Evolutionary conservation across 1,140 invertebrate species (phyloP), one percentile per base, ranked within the genome.

Genomic region (Lerema accius): DNA sequence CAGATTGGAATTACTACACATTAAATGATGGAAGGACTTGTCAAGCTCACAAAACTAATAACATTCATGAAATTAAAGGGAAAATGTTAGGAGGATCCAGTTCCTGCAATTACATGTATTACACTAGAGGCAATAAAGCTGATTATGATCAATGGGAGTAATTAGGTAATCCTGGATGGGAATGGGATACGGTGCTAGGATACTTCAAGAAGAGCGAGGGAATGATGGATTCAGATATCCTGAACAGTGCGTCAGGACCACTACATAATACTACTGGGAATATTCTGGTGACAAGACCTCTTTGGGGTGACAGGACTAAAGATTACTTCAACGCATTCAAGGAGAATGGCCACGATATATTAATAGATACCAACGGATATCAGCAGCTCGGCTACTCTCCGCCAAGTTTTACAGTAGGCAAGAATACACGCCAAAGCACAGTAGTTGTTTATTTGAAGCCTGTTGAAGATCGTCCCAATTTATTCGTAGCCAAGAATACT

Each of bases 41-140:
- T 66, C 87, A 94, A 19, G 93, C 92, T 0, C 75, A 94, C 68
- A 91, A 86, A 13, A 89, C 91, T 1, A 92, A 92, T 0, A 92
- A 92, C 0, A 95, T 95, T 94, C 73, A 78, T 37, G 39, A 74
- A 17, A 69, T 46, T 13, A 69, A 94, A 40, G 96, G 96, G 0
- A 96, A 96, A 71, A 94, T 96, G 0, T 78, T 97, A 0, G 98
- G 97, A 4, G 98, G 98, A 0, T 97, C 96, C 0, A 96, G 95
- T 28, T 95, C 96, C 0, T 86, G 98, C 0, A 99, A 99, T 78
- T 98, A 97, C 67, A 98, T 99, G 97, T 92, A 98, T 0, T 99
- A 99, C 80, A 96, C 97, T 0, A 91, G 97, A 67, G 98, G 95
- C 35, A 92, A 94, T 83, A 93, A 90, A 63, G 84, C 92, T 7